These are phyloP conservation scores for Uromys caudimaculatus DNA, from an alignment of 2,797 vertebrate genomes.

Conservation along the genomic window DNA sequence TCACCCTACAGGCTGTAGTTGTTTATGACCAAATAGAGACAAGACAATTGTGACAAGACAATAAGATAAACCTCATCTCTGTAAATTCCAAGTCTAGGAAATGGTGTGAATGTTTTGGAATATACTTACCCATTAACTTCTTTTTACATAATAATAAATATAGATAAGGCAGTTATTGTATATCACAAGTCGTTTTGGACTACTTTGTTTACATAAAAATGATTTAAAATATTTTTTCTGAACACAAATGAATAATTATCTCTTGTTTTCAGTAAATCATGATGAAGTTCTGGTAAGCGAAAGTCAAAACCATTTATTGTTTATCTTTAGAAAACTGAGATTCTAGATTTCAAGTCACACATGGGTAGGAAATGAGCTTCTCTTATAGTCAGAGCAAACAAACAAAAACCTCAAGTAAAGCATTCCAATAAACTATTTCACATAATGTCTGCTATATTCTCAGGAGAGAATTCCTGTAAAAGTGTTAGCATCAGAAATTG, in stretches of 20 bases:
- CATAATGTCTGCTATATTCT: background rate
- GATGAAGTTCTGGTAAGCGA: background rate
- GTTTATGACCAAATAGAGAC: background rate
- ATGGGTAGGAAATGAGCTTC: background rate
- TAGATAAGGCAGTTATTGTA: background rate
- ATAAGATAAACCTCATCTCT: background rate
- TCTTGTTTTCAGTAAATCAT: background rate
- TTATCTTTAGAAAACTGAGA: background rate
- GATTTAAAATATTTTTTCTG: constrained; percentile 24
- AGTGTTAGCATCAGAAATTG: constrained; percentile 53
- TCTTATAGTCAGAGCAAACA: background rate
- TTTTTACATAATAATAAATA: background rate
- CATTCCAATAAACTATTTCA: background rate
- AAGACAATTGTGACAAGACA: background rate
- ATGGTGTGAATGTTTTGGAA: background rate
- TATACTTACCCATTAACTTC: background rate
- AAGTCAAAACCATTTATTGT: background rate
- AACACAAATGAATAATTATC: background rate
- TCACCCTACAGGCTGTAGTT: background rate
- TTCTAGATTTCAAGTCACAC: background rate
- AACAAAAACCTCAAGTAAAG: background rate
- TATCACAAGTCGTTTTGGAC: background rate
- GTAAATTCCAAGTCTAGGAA: background rate
- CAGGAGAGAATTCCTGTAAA: background rate
- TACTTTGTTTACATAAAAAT: constrained; percentile 9